Conservation (phyloP, 1,140 invertebrate genomes). For the Orius insidiosus region DNA sequence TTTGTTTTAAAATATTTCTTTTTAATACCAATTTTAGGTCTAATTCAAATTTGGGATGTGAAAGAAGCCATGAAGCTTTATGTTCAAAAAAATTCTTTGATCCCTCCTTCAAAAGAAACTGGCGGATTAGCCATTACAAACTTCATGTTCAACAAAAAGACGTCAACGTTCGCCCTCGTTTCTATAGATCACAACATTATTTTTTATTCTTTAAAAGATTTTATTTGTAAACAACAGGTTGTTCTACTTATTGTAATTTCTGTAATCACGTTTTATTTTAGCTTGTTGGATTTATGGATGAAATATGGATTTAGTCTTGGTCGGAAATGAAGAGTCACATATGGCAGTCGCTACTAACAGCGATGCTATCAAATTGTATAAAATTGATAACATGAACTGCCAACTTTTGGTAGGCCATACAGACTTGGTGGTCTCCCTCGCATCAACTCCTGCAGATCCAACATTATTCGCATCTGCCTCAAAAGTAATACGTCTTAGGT, state of each 20-base stretch:
- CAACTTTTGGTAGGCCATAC: conserved; percentile 69
- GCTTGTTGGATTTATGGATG: conserved; percentile 78
- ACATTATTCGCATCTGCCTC: conserved; percentile 60
- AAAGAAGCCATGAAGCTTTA: conserved; percentile 43
- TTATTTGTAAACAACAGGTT: conserved; percentile 56
- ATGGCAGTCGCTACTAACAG: conserved; percentile 82
- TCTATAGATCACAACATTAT: conserved; percentile 76
- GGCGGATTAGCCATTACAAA: conserved; percentile 44
- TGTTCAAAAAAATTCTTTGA: conserved; percentile 43
- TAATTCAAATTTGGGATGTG: conserved; percentile 59
- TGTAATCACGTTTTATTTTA: conserved; percentile 23
- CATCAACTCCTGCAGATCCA: conserved; percentile 38
- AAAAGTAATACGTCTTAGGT: conserved; percentile 36
- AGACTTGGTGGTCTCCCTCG: conserved; percentile 66
- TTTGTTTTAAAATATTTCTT: conserved; percentile 1
- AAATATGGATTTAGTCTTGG: conserved; percentile 70
- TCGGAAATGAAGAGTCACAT: conserved; percentile 54
- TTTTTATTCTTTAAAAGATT: conserved; percentile 48
- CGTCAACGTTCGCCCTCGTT: conserved; percentile 45
- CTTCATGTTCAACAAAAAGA: conserved; percentile 39
- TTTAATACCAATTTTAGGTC: conserved; percentile 29
- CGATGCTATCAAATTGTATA: conserved; percentile 69
- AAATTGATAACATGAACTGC: conserved; percentile 56
- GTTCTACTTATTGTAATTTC: too few relatives aligned
- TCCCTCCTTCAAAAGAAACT: conserved; percentile 35